phyloP scores from a whole-genome alignment of 1,140 invertebrate genomes.

The Rhopalosiphum maidis region DNA sequence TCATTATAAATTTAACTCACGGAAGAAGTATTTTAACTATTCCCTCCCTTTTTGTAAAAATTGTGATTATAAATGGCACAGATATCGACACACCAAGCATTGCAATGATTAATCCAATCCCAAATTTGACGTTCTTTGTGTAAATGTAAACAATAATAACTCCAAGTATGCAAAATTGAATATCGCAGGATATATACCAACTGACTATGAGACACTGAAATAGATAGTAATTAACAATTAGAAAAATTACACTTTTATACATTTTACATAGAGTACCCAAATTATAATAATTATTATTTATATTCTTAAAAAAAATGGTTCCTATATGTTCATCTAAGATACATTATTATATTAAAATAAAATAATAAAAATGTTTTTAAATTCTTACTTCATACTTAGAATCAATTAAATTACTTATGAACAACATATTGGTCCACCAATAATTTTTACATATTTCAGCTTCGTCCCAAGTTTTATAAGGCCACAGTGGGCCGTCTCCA shows the following conservation, averaged over 20 bases:
- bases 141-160: constrained; percentile 25
- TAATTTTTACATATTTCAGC: constrained; percentile 30
- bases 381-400: neutral
- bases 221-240: neutral
- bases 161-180: constrained; percentile 50
- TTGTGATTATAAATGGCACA: neutral
- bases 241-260: neutral
- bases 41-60: constrained; percentile 2
- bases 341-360: neutral
- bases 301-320: neutral
- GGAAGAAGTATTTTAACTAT: constrained; percentile 29
- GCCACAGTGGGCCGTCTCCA: constrained; percentile 21
- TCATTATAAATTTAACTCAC: constrained; percentile 29
- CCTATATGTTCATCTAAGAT: neutral
- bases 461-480: constrained; percentile 11
- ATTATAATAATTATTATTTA: neutral
- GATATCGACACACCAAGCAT: neutral
- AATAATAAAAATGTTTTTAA: neutral
- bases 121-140: constrained; percentile 7
- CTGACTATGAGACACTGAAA: constrained; percentile 55
- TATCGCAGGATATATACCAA: constrained; percentile 55
- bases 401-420: constrained; percentile 36
- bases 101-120: neutral
- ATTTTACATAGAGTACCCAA: neutral
- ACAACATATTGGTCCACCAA: constrained; percentile 36